These are phyloP conservation scores for Atethmia centrago DNA, from an alignment of 2,888 invertebrate genomes.

Conservation along the genomic window DNA sequence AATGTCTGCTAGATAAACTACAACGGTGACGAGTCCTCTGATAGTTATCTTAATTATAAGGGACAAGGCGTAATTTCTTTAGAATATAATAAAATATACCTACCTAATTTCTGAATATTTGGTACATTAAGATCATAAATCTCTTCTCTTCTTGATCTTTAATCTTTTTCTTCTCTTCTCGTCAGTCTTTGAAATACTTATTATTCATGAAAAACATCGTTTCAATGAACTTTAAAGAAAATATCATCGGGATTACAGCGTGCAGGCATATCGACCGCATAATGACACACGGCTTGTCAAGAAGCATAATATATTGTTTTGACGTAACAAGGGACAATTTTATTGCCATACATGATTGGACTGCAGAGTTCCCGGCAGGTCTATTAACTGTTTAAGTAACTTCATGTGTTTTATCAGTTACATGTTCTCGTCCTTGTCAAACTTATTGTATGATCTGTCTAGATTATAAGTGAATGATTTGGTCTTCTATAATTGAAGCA, in stretches of 20 bases:
- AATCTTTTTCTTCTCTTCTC: no score
- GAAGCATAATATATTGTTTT: not conserved
- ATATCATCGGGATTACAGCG: slow-evolving; percentile 8
- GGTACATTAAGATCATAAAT: no score
- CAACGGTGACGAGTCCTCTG: not conserved
- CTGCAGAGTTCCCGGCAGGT: not conserved
- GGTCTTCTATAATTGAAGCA: not conserved
- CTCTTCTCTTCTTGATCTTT: no score
- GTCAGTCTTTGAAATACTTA: no score
- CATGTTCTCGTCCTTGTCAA: not conserved
- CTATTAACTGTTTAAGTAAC: not conserved
- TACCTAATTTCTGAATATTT: no score
- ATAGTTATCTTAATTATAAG: not conserved
- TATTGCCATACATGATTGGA: slow-evolving; percentile 12
- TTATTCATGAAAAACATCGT: slow-evolving; percentile 26
- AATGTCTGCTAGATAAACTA: not conserved
- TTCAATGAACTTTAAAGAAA: slow-evolving; percentile 26
- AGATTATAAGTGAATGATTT: not conserved
- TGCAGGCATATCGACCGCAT: slow-evolving; percentile 25
- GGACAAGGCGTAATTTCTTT: not conserved
- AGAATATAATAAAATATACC: no score
- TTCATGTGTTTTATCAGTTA: not conserved
- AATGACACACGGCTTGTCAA: slow-evolving; percentile 4
- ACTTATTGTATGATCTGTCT: not conserved
- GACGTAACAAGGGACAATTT: not conserved